Evolutionary conservation across 2,888 invertebrate species (phyloP), one percentile per base, ranked within the genome.

Genomic region (Hydriomena furcata): DNA sequence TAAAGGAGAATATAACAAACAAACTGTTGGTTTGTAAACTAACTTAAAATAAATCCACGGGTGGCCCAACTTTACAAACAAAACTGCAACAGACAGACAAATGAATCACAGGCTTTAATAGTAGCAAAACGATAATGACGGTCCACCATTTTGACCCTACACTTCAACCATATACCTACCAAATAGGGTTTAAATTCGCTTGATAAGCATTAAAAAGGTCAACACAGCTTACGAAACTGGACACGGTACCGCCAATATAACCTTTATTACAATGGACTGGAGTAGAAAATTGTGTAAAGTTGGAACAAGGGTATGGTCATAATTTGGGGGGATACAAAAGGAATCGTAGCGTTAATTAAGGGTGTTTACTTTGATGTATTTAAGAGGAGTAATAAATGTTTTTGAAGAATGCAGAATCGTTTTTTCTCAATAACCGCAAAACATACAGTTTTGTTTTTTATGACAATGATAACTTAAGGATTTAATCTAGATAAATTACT

Each of bases 41-140:
- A 10, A 11, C 40, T 31, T 11, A 7, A 21, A 30, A 30, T 37
- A 30, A 32, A 25, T 38, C n/a, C 17, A 28, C 10, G 13, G 17
- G 23, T 31, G 10, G 27, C 31, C 37, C n/a, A 51, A 51, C 48
- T 54, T 51, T 42, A 23, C 24, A 48, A 55, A 58, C 58, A 52
- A 52, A 47, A 51, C 55, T 58, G 58, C 55, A 52, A 42, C 52
- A 46, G 54, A 55, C 58, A 59, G 50, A 55, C 59, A 59, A 56
- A 59, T 59, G 49, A 59, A 59, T 59, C 49, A 58, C 47, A 20
- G 10, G 32, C 34, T 52, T 49, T 54, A 53, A 53, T 51, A n/a
- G n/a, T n/a, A 30, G 47, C 45, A 36, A 49, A 52, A 52, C 43
- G 32, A 56, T 59, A 56, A 56, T 56, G 37, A 52, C 43, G 23